Evolutionary conservation across 2,113 vertebrate genomes (phyloP).

Genomic region (Aptenodytes patagonicus): DNA sequence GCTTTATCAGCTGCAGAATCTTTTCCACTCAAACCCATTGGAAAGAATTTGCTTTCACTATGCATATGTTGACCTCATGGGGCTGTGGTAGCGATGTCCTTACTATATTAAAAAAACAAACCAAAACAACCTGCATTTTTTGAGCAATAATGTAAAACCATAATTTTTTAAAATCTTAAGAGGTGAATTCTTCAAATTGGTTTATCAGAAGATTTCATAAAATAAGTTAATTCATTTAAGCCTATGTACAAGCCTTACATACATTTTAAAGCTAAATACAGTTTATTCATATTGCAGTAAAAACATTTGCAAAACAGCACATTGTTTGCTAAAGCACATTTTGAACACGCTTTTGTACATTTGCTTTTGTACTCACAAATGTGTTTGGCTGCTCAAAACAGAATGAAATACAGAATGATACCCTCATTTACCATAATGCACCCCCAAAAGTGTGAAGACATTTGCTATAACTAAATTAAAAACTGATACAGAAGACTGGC

Average conservation of each 20-base stretch:
- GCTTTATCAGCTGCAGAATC: neutral
- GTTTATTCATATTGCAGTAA: neutral
- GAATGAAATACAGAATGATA: neutral
- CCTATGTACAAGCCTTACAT: neutral
- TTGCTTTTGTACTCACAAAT: neutral
- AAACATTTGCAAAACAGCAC: neutral
- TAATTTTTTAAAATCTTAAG: neutral
- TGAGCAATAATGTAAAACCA: neutral
- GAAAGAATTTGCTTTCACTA: neutral
- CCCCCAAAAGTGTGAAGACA: neutral
- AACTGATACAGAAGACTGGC: neutral
- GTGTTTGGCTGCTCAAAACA: neutral
- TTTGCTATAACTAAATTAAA: neutral
- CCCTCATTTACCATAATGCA: neutral
- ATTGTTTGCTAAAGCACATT: neutral
- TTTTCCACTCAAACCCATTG: neutral
- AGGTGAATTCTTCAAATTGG: neutral
- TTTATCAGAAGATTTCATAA: neutral
- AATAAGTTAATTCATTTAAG: neutral
- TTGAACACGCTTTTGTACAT: accelerated
- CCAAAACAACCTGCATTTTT: neutral
- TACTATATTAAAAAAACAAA: neutral
- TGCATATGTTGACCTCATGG: neutral
- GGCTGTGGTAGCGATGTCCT: neutral
- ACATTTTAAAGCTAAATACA: neutral